phyloP scores from a whole-genome alignment of 2,113 vertebrate genomes.

The Neoarius graeffei region DNA sequence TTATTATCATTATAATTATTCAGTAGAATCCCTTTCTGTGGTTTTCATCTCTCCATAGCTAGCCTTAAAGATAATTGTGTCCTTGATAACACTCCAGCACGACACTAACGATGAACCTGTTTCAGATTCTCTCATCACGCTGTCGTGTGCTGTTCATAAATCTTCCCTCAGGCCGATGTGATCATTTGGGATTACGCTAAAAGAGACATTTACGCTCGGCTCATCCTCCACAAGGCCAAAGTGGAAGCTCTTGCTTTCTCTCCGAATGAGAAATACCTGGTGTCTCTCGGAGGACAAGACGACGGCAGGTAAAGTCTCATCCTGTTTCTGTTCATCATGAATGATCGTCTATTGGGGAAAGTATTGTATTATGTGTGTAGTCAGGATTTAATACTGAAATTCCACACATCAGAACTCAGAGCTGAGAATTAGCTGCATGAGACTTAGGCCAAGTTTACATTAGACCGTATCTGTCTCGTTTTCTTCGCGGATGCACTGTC shows the following conservation, averaged over 20 bases:
- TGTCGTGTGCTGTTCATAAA: background rate
- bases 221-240: constrained; percentile 83
- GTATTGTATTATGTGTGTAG: background rate
- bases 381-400: background rate
- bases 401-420: too few species aligned
- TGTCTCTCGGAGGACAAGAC: constrained; percentile 87
- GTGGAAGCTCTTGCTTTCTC: constrained; percentile 86
- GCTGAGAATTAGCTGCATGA: too few species aligned
- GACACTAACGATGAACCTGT: background rate
- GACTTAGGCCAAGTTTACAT: too few species aligned
- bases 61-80: background rate
- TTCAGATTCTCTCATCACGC: background rate
- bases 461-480: too few species aligned
- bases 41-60: background rate
- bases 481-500: too few species aligned
- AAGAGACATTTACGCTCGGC: constrained; percentile 71
- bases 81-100: background rate
- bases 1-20: background rate
- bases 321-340: background rate
- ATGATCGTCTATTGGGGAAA: background rate
- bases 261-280: constrained; percentile 81
- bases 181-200: constrained; percentile 85
- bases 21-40: too few species aligned
- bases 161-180: constrained; percentile 75
- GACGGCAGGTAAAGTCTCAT: constrained; percentile 79